These are phyloP conservation scores for Porites divaricata DNA, from an alignment of 92 coral and sea anemone genomes.

Conservation along the genomic window DNA sequence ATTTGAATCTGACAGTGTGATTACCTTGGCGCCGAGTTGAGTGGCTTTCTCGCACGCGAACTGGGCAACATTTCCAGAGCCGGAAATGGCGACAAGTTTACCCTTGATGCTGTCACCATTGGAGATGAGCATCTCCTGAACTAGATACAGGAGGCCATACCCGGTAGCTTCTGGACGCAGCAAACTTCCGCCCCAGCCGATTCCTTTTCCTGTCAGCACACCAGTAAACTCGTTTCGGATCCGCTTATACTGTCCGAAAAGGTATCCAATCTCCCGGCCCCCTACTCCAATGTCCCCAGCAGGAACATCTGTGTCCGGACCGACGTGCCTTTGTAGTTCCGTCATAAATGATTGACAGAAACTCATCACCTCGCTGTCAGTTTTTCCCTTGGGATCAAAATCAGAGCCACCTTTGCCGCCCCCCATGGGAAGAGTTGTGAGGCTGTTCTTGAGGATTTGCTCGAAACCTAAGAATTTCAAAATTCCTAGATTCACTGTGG, in stretches of 20 bases:
- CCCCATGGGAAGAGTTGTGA: conserved; percentile 91
- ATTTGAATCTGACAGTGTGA: conserved; percentile 80
- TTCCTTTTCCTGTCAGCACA: conserved; percentile 87
- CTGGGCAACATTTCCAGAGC: conserved; percentile 92
- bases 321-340: conserved; percentile 87
- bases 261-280: conserved; percentile 87
- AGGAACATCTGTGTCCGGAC: conserved; percentile 89
- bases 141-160: conserved; percentile 85
- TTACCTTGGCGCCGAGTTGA: conserved; percentile 81
- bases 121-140: conserved; percentile 72
- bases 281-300: conserved; percentile 95
- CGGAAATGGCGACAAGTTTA: conserved; percentile 80
- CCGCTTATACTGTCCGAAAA: conserved; percentile 90
- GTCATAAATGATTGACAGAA: conserved; percentile 92
- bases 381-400: conserved; percentile 91
- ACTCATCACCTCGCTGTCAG: conserved; percentile 87
- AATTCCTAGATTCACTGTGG: conserved; percentile 81
- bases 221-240: conserved; percentile 94
- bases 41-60: conserved; percentile 76
- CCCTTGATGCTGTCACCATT: conserved; percentile 74
- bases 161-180: conserved; percentile 92
- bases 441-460: conserved; percentile 88
- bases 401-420: conserved; percentile 94
- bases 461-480: conserved; percentile 87
- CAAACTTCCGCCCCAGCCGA: conserved; percentile 81